These are phyloP conservation scores for Patella caerulea DNA, from an alignment of 2,888 invertebrate genomes.

Conservation along the genomic window DNA sequence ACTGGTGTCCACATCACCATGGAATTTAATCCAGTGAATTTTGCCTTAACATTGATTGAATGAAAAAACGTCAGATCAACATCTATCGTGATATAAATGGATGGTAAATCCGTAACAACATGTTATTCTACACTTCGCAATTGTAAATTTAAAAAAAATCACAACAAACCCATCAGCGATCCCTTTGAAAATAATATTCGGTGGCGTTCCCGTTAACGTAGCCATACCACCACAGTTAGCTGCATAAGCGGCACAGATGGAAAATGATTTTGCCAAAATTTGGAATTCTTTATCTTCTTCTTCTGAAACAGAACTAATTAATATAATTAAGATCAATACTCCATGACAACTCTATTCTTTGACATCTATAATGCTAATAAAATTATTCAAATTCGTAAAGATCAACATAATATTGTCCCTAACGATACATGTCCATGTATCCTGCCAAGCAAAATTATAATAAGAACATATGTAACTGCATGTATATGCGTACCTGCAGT, in stretches of 20 bases:
- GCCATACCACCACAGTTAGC: constrained; percentile 72
- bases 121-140: not conserved
- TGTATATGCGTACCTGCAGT: too few species aligned
- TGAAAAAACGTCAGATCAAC: not conserved
- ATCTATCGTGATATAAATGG: not conserved
- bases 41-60: not conserved
- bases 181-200: constrained; percentile 71
- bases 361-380: too few species aligned
- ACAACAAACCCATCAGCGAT: constrained; percentile 63
- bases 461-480: too few species aligned
- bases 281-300: constrained; percentile 39
- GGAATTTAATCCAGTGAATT: too few species aligned
- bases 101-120: not conserved
- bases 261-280: constrained; percentile 51
- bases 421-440: too few species aligned
- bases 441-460: too few species aligned
- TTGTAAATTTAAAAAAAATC: not conserved
- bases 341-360: too few species aligned
- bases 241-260: constrained; percentile 65
- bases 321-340: too few species aligned
- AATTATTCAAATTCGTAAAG: too few species aligned
- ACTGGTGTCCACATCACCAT: too few species aligned
- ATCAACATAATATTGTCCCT: too few species aligned
- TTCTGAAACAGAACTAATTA: not conserved
- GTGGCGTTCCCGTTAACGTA: constrained; percentile 71